Evolutionary conservation across 2,797 vertebrate species (phyloP).

Genomic region (Euthynnus affinis): DNA sequence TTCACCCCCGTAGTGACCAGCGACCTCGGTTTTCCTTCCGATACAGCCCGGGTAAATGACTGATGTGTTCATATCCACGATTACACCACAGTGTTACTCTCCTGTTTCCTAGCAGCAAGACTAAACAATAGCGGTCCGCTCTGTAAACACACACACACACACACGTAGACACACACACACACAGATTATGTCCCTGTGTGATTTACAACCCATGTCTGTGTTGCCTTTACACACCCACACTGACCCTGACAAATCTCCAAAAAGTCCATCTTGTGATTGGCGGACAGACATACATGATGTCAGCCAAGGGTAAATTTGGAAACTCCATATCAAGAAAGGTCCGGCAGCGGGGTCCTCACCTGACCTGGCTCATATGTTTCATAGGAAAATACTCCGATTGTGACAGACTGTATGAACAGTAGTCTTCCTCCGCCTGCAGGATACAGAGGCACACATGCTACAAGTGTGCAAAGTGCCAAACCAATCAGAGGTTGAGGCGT

Average conservation of each 20-base stretch:
- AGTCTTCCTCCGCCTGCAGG: background rate
- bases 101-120: slow-evolving; percentile 76
- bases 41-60: slow-evolving; percentile 60
- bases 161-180: slow-evolving; percentile 23
- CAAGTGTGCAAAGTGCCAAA: slow-evolving; percentile 15
- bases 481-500: slow-evolving; percentile 37
- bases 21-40: slow-evolving; percentile 70
- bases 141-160: slow-evolving; percentile 32
- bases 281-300: slow-evolving; percentile 46
- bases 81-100: slow-evolving; percentile 76
- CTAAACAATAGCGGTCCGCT: slow-evolving; percentile 74
- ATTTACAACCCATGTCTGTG: slow-evolving; percentile 63
- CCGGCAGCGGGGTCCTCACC: slow-evolving; percentile 39
- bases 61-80: slow-evolving; percentile 73
- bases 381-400: slow-evolving; percentile 36
- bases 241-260: slow-evolving; percentile 58
- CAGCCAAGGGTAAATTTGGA: slow-evolving; percentile 75
- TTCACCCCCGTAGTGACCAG: slow-evolving; percentile 29
- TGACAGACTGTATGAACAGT: slow-evolving; percentile 8
- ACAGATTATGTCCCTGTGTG: slow-evolving; percentile 56
- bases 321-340: slow-evolving; percentile 54
- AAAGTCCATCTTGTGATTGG: slow-evolving; percentile 60
- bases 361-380: slow-evolving; percentile 52
- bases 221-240: slow-evolving; percentile 44
- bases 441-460: slow-evolving; percentile 11